Base-by-base conservation (phyloP, 1,140 invertebrate species). In the Drosophila asahinai region DNA sequence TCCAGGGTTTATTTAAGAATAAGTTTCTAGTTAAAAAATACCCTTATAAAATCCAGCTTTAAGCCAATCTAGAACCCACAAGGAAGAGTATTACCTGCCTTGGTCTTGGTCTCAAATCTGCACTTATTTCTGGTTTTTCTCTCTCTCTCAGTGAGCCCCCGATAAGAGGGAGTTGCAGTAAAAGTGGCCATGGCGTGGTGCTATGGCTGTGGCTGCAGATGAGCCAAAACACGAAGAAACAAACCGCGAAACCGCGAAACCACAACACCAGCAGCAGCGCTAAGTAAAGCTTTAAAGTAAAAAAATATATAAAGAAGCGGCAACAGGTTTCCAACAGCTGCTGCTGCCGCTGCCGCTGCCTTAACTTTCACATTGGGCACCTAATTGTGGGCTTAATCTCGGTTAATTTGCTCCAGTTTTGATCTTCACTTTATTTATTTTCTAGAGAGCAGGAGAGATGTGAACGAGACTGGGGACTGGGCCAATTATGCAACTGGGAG, bases 311-410 rank as follows among this genome's bases (percentile, higher is more conserved):
- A 38, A 33, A 40, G 33, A 48, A 82, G 52, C 47, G 42, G 42
- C 76, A 77, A 74, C 83, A 82, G 84, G 83, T 86, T 86, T 81
- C 78, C 71, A 66, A 74, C 83, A 80, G 66, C 58, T 63, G 57
- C 67, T 73, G 33, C 33, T 11, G 8, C 52, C 12, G 4, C 12
- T 40, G 55, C 33, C 14, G 54, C 67, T 73, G 71, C 55, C n/a
- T 90, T 91, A 91, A 91, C 86, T 90, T 91, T 90, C 86, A 89
- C 86, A 91, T 91, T 89, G 86, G 83, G 83, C 83, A 55, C 83
- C 78, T 91, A 91, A 90, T 90, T 90, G 86, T 90, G 81, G 66
- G 76, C 79, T 82, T 86, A 90, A 91, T 82, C 86, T 82, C 73
- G 86, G 76, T 82, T 91, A 91, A 90, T 91, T 90, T 90, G 86